Conservation (phyloP, 2,888 invertebrate species). For the Leptopilina syphax region DNA sequence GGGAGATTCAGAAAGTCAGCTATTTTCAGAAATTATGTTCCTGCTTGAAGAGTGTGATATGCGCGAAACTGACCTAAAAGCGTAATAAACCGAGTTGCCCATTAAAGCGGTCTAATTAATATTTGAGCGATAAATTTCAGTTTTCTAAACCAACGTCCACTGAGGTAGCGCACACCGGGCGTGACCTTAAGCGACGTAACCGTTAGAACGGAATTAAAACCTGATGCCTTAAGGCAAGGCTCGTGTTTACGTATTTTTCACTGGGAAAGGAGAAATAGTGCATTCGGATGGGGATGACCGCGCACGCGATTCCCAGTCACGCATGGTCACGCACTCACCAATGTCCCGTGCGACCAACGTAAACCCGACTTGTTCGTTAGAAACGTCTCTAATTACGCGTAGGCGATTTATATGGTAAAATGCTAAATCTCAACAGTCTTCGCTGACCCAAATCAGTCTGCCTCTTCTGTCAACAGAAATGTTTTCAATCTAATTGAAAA, state of each 20-base stretch:
- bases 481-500: neutral
- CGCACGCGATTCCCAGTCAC: conserved; percentile 65
- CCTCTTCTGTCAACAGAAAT: neutral
- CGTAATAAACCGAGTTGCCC: conserved; percentile 30
- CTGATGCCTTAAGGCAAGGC: conserved; percentile 60
- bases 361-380: conserved; percentile 49
- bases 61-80: conserved; percentile 32
- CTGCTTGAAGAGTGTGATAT: conserved; percentile 33
- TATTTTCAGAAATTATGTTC: conserved; percentile 33
- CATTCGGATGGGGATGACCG: conserved; percentile 59
- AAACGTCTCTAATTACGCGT: conserved; percentile 27
- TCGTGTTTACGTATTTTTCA: conserved; percentile 73
- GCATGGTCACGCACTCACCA: conserved; percentile 63
- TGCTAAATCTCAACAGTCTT: conserved; percentile 16
- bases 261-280: conserved; percentile 67
- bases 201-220: conserved; percentile 58
- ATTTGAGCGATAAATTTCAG: conserved; percentile 39
- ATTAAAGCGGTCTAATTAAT: conserved; percentile 37
- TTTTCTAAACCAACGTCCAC: conserved; percentile 31
- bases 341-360: conserved; percentile 60
- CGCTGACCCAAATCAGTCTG: conserved; percentile 26
- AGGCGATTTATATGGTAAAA: conserved; percentile 27
- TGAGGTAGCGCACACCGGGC: conserved; percentile 3
- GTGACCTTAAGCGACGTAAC: conserved; percentile 33
- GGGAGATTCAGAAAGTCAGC: conserved; percentile 25